Percentiles rank a stretch among this genome's conserved stretches.
These are phyloP conservation scores for Halichoerus grypus DNA, from an alignment of 2,113 vertebrate genomes.

Conservation along the genomic window DNA sequence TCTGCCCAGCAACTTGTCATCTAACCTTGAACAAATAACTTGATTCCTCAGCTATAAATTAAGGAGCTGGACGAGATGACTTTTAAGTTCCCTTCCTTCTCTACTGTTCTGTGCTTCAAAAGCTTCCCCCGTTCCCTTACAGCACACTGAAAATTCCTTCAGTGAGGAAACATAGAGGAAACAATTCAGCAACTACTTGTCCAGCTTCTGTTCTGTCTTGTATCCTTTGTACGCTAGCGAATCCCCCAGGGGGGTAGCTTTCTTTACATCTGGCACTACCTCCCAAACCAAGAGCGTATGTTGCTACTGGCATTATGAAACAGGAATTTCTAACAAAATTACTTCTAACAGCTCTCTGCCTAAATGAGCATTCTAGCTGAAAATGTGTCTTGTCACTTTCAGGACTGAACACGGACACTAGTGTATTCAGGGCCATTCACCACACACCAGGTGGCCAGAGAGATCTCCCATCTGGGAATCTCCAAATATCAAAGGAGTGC, in stretches of 20 bases:
- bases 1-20: neutral
- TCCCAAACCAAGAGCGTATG: neutral
- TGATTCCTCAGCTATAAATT: neutral
- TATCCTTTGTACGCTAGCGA: neutral
- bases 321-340: slow-evolving; percentile 20
- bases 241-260: neutral
- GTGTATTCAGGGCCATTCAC: neutral
- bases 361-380: neutral
- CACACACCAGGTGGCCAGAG: neutral
- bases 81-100: neutral
- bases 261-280: slow-evolving; percentile 13
- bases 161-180: neutral
- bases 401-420: neutral
- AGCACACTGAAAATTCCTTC: neutral
- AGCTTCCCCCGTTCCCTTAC: neutral
- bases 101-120: neutral
- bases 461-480: neutral
- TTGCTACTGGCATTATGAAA: neutral
- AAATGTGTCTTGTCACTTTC: neutral
- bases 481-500: neutral
- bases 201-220: neutral
- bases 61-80: neutral
- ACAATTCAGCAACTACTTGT: neutral
- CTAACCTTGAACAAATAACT: slow-evolving; percentile 12
- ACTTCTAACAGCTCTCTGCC: slow-evolving; percentile 14